Evolutionary conservation across 2,888 invertebrate genomes (phyloP).

Genomic region (Caenorhabditis sp.): DNA sequence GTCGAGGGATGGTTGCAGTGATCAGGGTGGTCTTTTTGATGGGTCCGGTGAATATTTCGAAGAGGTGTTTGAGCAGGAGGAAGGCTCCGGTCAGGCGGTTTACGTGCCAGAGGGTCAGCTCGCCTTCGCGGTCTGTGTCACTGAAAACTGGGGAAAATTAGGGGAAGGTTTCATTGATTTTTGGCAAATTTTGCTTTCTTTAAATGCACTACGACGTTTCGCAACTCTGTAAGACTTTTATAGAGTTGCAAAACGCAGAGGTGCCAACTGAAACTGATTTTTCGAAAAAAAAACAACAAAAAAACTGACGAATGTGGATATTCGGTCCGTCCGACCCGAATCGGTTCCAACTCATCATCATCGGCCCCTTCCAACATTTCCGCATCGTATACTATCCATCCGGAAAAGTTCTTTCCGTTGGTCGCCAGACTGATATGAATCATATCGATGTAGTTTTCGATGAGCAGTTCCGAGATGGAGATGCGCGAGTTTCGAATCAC

Average conservation of each 20-base stretch:
- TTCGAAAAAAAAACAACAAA: too few species aligned
- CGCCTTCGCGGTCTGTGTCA: neutral
- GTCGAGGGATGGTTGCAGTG: conserved; percentile 24
- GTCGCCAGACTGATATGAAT: neutral
- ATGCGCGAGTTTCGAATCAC: neutral
- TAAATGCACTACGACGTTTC: too few species aligned
- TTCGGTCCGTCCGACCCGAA: conserved; percentile 9
- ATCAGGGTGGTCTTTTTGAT: neutral
- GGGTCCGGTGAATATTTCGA: conserved; percentile 33
- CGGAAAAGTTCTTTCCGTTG: neutral
- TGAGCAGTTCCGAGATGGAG: neutral
- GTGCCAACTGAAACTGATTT: too few species aligned
- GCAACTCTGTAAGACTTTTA: too few species aligned
- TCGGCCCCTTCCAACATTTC: conserved; percentile 14
- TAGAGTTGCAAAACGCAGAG: neutral
- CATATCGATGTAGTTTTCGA: neutral
- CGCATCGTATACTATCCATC: conserved; percentile 26
- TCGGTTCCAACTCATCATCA: conserved; percentile 21
- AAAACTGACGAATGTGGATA: conserved; percentile 40
- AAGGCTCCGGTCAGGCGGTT: conserved; percentile 15
- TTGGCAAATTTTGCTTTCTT: too few species aligned
- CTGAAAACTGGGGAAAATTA: conserved; percentile 31
- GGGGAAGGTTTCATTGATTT: too few species aligned
- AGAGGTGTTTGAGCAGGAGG: conserved; percentile 20
- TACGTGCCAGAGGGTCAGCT: conserved; percentile 30